Evolutionary conservation across 2,797 vertebrate genomes (phyloP).

Genomic region (Geotrypetes seraphini): DNA sequence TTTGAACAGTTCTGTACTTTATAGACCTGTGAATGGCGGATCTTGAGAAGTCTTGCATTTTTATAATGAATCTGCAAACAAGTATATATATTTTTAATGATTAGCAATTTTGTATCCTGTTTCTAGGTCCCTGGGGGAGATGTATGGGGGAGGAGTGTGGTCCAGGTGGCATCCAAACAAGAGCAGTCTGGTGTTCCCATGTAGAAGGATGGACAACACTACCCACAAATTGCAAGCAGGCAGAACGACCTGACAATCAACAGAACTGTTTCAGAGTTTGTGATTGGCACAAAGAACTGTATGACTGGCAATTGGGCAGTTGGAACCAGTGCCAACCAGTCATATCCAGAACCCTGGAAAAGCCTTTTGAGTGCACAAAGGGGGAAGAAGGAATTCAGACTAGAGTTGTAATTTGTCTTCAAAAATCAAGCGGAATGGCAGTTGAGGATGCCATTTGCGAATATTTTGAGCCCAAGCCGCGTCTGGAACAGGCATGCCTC

Average conservation of each 20-base stretch:
- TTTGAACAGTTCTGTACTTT: no score
- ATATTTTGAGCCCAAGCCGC: constrained; percentile 90
- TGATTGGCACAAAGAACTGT: constrained; percentile 93
- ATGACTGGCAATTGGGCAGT: constrained; percentile 78
- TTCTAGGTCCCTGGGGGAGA: constrained; percentile 86
- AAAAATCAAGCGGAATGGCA: constrained; percentile 60
- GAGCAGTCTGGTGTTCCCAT: constrained; percentile 92
- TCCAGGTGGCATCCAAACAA: constrained; percentile 84
- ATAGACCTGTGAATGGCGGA: no score
- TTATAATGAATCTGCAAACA: not conserved
- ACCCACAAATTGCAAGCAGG: constrained; percentile 83
- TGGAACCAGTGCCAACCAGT: constrained; percentile 83
- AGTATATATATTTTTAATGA: not conserved
- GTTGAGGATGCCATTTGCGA: constrained; percentile 87
- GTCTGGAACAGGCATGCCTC: constrained; percentile 89
- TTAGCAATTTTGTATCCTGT: constrained; percentile 14
- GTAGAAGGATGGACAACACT: constrained; percentile 92
- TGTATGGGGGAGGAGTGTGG: constrained; percentile 98
- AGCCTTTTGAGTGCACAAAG: constrained; percentile 56
- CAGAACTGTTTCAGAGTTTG: constrained; percentile 91
- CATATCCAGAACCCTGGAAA: constrained; percentile 61
- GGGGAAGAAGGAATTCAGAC: constrained; percentile 90
- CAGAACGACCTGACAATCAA: constrained; percentile 77
- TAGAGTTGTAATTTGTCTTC: constrained; percentile 73
- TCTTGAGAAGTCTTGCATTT: no score